Base-by-base conservation (phyloP, 2,797 vertebrate species). In the Notamacropus eugenii region DNA sequence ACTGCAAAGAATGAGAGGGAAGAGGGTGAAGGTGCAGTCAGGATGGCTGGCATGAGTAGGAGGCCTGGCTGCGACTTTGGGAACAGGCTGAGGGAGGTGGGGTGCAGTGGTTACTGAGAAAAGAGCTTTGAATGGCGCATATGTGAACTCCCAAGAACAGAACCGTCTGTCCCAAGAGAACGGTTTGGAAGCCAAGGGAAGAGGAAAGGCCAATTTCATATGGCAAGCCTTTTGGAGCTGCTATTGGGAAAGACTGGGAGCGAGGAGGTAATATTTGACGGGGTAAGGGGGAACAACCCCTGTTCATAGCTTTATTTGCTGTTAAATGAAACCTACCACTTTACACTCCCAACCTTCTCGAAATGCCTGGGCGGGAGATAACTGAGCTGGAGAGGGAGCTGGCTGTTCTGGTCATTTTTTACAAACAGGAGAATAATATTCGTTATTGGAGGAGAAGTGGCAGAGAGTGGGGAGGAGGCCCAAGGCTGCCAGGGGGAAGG, bases 271-370 rank as follows among this genome's bases (percentile, higher is more conserved):
- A 29, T 55, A 29, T 31, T 29, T 91, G 52, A 27, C 29, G 40
- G 52, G 16, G n/a, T 54, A 55, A 34, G 28, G 52, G 90, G 52
- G 29, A 31, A 31, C 13, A 31, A 55, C 52, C 52, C 29, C 22
- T 87, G 93, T 46, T 97, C 96, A 93, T 95, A 57, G 97, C 95
- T 97, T 98, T 97, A 97, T 97, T 96, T 56, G 95, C 96, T 97
- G 97, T 96, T 97, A 96, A 97, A 97, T 95, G 98, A 96, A 98
- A 98, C 95, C 97, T 96, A 96, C 92, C 96, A 94, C 96, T 98
- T 97, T 96, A 93, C 57, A 62, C 97, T 11, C 95, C 62, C 95
- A 97, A 95, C 93, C 82, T 82, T 46, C 74, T 93, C 54, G 91
- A 97, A 98, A 98, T 95, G 96, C 95, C 95, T 91, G 93, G 95